phyloP scores from a whole-genome alignment of 92 coral and sea anemone genomes.

The Montipora capitata region DNA sequence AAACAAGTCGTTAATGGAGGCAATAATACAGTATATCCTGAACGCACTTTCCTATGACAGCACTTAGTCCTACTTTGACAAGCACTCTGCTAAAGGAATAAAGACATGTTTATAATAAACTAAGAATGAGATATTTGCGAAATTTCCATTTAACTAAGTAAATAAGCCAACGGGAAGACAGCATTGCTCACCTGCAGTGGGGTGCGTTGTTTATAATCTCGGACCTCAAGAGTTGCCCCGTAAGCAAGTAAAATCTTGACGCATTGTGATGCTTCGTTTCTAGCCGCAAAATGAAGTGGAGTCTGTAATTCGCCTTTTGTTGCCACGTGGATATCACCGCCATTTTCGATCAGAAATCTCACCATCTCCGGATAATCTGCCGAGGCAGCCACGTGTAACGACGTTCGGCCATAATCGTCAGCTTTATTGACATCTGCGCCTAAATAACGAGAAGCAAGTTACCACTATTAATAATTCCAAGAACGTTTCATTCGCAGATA shows the following conservation, averaged over 20 bases:
- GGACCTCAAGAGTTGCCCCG: constrained; percentile 76
- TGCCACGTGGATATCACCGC: constrained; percentile 63
- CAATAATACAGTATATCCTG: no score
- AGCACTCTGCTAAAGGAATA: no score
- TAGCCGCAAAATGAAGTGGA: constrained; percentile 82
- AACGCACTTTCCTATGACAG: no score
- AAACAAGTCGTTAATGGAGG: not conserved
- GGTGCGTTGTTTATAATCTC: constrained; percentile 82
- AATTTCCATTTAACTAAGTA: no score
- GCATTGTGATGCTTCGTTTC: constrained; percentile 74
- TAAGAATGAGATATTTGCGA: no score
- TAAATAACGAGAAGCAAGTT: not conserved
- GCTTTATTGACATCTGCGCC: constrained; percentile 73
- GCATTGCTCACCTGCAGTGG: constrained; percentile 69
- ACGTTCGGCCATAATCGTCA: constrained; percentile 78
- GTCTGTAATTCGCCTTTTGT: constrained; percentile 78
- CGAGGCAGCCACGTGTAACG: constrained; percentile 88
- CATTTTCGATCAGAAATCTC: constrained; percentile 77
- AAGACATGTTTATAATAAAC: no score
- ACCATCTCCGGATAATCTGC: constrained; percentile 81
- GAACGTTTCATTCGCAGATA: no score
- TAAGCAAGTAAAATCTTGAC: constrained; percentile 74
- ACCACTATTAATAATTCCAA: not conserved
- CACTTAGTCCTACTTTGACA: no score
- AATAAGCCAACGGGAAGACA: no score